A percentile compares a stretch with the other conserved stretches of the same genome.
phyloP scores from a whole-genome alignment of 2,797 vertebrate species.

The Coregonus ussuriensis region DNA sequence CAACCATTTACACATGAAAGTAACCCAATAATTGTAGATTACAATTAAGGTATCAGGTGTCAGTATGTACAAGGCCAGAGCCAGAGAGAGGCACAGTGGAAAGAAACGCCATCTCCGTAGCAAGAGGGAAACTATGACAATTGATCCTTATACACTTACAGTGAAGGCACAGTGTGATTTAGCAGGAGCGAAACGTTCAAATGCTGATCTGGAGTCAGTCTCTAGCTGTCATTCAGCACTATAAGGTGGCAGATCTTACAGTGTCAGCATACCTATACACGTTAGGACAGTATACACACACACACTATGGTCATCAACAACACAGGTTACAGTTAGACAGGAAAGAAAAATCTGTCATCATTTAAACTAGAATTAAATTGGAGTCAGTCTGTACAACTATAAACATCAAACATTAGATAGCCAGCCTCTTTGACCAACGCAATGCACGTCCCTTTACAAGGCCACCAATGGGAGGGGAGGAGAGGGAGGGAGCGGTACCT shows the following conservation, averaged over 20 bases:
- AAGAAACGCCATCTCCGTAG: conserved; percentile 34
- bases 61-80: conserved; percentile 68
- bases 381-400: background rate
- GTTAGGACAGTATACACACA: conserved; percentile 29
- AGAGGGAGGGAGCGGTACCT: too few relatives aligned
- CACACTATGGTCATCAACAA: background rate
- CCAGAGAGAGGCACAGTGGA: conserved; percentile 41
- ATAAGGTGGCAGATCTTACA: conserved; percentile 15
- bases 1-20: conserved; percentile 71
- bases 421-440: too few relatives aligned
- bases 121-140: conserved; percentile 24
- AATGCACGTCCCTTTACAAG: too few relatives aligned
- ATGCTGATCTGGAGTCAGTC: conserved; percentile 37
- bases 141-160: conserved; percentile 24
- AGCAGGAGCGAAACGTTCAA: conserved; percentile 29
- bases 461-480: too few relatives aligned
- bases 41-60: conserved; percentile 69
- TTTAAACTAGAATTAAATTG: background rate
- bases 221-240: conserved; percentile 50
- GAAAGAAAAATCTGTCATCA: background rate
- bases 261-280: conserved; percentile 22
- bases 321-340: too few relatives aligned
- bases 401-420: background rate
- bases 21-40: conserved; percentile 65
- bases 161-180: conserved; percentile 44